Percentiles rank a stretch among this genome's conserved stretches.
These are phyloP conservation scores for Fistularia tabacaria DNA, from an alignment of 2,797 vertebrate species.

Conservation along the genomic window DNA sequence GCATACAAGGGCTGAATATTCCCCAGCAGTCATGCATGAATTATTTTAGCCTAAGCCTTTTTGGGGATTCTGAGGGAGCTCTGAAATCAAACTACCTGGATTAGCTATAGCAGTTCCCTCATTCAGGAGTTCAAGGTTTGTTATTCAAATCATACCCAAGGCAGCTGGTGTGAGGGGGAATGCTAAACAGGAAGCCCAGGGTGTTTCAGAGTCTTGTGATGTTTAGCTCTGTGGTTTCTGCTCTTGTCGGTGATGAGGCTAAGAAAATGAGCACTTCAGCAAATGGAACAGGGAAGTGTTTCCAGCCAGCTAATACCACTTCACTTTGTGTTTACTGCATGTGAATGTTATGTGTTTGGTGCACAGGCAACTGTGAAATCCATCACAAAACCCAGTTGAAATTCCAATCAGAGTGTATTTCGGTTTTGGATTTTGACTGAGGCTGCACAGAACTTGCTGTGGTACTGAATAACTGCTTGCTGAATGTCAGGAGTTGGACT, in stretches of 20 bases:
- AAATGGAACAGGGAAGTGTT: slow-evolving; percentile 10
- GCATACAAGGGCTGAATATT: slow-evolving; percentile 14
- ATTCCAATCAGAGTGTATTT: slow-evolving; percentile 22
- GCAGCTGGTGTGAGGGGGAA: slow-evolving; percentile 27
- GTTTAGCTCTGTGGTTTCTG: slow-evolving; percentile 32
- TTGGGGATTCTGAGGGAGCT: slow-evolving; percentile 39
- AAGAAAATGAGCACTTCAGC: slow-evolving; percentile 12
- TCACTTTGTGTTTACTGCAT: neutral
- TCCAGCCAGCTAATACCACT: neutral
- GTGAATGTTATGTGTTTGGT: slow-evolving; percentile 6
- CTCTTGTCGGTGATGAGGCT: slow-evolving; percentile 27
- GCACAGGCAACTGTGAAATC: slow-evolving; percentile 19
- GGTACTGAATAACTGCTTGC: slow-evolving; percentile 27
- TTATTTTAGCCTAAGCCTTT: slow-evolving; percentile 30
- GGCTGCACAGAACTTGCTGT: slow-evolving; percentile 10
- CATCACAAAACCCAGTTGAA: slow-evolving; percentile 19
- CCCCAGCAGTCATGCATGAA: slow-evolving; percentile 32
- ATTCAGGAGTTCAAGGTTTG: slow-evolving; percentile 28
- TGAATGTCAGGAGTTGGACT: slow-evolving; percentile 21
- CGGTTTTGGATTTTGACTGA: slow-evolving; percentile 17
- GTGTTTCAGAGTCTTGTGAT: slow-evolving; percentile 31
- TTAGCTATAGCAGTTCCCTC: slow-evolving; percentile 11
- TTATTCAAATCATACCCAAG: slow-evolving; percentile 37
- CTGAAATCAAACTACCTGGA: slow-evolving; percentile 30
- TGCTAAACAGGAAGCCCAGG: slow-evolving; percentile 24